Conservation (phyloP, 1,140 invertebrate species). For the Caenorhabditis remanei region DNA sequence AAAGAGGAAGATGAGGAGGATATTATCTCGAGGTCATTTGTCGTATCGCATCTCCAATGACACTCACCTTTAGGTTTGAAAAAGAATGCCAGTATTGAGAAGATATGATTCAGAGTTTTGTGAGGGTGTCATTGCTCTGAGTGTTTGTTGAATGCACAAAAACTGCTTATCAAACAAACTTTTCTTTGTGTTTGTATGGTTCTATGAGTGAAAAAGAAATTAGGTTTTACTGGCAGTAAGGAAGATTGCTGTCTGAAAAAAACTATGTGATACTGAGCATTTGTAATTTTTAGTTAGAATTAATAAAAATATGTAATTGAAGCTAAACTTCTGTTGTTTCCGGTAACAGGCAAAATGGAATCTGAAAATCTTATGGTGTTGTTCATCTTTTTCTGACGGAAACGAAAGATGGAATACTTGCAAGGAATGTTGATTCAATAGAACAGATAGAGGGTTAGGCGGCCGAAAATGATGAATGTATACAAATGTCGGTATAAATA, state of each 20-base stretch:
- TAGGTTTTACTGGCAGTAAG: neutral
- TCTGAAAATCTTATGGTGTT: neutral
- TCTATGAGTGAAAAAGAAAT: neutral
- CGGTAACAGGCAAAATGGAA: no score
- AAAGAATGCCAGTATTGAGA: neutral
- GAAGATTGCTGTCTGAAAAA: no score
- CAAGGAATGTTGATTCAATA: neutral
- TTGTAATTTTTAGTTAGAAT: no score
- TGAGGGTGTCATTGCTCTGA: constrained; percentile 49
- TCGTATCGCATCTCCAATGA: constrained; percentile 19
- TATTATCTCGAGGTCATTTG: constrained; percentile 52
- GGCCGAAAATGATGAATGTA: neutral
- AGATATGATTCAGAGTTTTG: constrained; percentile 51
- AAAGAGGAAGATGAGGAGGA: constrained; percentile 9
- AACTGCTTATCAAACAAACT: constrained; percentile 37
- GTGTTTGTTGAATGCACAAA: constrained; percentile 37
- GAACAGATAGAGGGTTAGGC: neutral
- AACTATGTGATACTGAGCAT: no score
- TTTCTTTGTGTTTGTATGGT: constrained; percentile 1
- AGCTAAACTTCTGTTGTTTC: no score
- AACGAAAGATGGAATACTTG: neutral
- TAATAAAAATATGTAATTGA: no score
- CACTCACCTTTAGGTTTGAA: constrained; percentile 24
- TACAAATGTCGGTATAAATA: constrained; percentile 14
- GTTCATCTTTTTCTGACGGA: neutral